Evolutionary conservation across 2,797 vertebrate genomes (phyloP).

Genomic region (Diglossa cyanea): DNA sequence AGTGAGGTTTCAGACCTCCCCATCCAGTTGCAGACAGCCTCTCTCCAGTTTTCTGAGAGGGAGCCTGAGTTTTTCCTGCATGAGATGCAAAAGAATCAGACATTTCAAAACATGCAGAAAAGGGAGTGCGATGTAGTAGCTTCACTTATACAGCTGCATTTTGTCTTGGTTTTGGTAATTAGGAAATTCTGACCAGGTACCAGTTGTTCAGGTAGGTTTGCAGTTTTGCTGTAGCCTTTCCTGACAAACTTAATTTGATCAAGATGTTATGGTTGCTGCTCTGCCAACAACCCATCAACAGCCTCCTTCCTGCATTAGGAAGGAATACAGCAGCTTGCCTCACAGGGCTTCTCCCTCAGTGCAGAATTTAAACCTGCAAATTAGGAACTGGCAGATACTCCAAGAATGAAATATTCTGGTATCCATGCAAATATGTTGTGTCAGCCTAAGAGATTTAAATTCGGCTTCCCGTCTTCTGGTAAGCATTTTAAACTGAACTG

Average conservation of each 20-base stretch:
- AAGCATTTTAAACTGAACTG: neutral
- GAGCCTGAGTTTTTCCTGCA: neutral
- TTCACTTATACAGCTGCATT: fast-evolving
- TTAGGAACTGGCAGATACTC: neutral
- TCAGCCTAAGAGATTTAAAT: neutral
- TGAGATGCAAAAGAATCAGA: neutral
- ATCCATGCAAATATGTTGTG: neutral
- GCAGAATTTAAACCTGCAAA: neutral
- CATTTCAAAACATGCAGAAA: neutral
- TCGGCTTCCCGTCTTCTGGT: neutral
- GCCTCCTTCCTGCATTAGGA: neutral
- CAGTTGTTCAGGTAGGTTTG: neutral
- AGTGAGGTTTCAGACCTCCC: neutral
- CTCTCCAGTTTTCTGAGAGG: neutral
- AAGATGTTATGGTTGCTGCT: neutral
- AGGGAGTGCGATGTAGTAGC: fast-evolving
- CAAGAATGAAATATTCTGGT: neutral
- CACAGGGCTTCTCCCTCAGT: neutral
- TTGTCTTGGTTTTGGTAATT: neutral
- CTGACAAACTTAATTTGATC: neutral
- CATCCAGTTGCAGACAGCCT: neutral
- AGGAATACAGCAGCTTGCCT: neutral
- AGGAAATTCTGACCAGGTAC: neutral
- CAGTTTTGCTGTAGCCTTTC: neutral
- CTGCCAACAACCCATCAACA: neutral